phyloP scores from a whole-genome alignment of 2,113 vertebrate species.

The Pelobates fuscus region DNA sequence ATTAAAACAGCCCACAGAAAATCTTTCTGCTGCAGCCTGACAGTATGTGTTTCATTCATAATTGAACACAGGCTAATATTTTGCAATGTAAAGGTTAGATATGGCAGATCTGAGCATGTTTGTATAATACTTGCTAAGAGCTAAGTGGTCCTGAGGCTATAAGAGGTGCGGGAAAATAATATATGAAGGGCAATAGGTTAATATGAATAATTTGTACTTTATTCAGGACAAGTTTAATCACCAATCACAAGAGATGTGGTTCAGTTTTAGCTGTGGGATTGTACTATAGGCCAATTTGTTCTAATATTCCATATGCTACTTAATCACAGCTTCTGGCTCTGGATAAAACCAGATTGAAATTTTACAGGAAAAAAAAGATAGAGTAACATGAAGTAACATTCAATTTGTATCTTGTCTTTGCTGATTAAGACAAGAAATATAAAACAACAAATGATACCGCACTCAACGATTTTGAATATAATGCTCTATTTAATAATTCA shows the following conservation, averaged over 20 bases:
- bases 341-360: neutral
- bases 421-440: too few relatives aligned
- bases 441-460: too few relatives aligned
- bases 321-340: neutral
- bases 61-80: constrained; percentile 13
- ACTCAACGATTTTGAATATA: too few relatives aligned
- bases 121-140: neutral
- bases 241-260: neutral
- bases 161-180: neutral
- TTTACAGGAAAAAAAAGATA: neutral
- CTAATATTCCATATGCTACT: neutral
- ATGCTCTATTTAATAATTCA: too few relatives aligned
- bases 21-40: neutral
- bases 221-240: neutral
- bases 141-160: neutral
- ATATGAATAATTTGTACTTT: neutral
- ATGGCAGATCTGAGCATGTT: neutral
- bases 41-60: constrained; percentile 13
- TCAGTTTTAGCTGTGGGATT: neutral
- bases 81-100: neutral
- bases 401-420: too few relatives aligned
- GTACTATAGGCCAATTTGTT: neutral
- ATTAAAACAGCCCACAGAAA: constrained; percentile 42
- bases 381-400: too few relatives aligned
- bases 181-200: neutral